phyloP scores from a whole-genome alignment of 2,113 vertebrate genomes.

The Hucho hucho region DNA sequence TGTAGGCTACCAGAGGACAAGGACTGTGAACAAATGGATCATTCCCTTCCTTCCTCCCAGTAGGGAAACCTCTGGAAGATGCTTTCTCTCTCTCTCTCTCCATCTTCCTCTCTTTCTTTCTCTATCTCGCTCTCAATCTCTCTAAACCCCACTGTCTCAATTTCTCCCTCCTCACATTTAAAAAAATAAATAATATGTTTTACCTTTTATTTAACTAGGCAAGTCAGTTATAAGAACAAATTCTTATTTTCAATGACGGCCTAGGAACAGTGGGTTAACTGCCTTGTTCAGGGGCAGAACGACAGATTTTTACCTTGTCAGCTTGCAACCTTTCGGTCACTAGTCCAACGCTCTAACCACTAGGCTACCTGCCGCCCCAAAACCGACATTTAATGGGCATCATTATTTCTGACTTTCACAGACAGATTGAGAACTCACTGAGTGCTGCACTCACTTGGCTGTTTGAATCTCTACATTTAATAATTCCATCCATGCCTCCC shows the following conservation, averaged over 20 bases:
- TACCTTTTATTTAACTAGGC: too few species aligned
- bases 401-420: constrained; percentile 44
- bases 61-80: too few species aligned
- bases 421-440: background rate
- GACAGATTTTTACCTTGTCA: too few species aligned
- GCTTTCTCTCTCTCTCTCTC: background rate
- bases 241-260: too few species aligned
- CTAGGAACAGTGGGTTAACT: too few species aligned
- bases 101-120: background rate
- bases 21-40: background rate
- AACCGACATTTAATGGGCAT: constrained; percentile 59
- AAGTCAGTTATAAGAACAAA: too few species aligned
- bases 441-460: constrained; percentile 29
- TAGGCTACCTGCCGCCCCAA: too few species aligned
- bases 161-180: constrained; percentile 52
- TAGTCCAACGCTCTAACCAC: too few species aligned
- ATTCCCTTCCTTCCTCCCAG: too few species aligned
- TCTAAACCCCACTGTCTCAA: constrained; percentile 38
- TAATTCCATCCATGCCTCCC: constrained; percentile 1
- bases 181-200: too few species aligned
- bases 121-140: background rate
- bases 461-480: constrained; percentile 28
- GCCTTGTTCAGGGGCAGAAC: too few species aligned
- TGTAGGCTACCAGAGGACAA: background rate
- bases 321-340: too few species aligned